These are phyloP conservation scores for Agraylea sexmaculata DNA, from an alignment of 1,140 invertebrate genomes.

Conservation along the genomic window DNA sequence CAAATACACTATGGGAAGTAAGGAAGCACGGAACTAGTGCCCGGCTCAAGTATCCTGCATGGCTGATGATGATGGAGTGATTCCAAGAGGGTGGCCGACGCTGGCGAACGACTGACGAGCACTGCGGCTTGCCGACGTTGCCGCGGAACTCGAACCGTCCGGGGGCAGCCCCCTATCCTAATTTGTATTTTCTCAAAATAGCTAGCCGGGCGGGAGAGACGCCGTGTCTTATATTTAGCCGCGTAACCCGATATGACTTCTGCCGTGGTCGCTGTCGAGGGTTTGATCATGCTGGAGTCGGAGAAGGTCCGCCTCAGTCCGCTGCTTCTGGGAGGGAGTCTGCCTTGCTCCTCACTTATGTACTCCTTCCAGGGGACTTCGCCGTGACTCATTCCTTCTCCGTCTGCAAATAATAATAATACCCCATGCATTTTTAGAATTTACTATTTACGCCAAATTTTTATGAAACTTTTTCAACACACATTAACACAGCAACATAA, in stretches of 20 bases:
- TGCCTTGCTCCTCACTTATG: neutral
- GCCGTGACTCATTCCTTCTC: no score
- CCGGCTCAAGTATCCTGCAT: constrained; percentile 27
- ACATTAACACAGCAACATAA: no score
- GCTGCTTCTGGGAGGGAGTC: neutral
- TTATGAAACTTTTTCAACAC: no score
- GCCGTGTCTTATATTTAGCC: constrained; percentile 24
- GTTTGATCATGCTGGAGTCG: no score
- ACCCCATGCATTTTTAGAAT: no score
- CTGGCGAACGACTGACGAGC: constrained; percentile 25
- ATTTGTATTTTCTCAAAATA: constrained; percentile 75
- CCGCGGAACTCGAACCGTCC: constrained; percentile 30
- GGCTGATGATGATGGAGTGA: neutral
- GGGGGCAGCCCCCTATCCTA: constrained; percentile 52
- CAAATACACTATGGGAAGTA: constrained; percentile 83
- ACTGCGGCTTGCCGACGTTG: constrained; percentile 30
- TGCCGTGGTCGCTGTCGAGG: no score
- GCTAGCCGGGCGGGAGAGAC: constrained; percentile 45
- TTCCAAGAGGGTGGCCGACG: constrained; percentile 21
- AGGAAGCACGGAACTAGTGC: constrained; percentile 84
- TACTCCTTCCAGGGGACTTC: neutral
- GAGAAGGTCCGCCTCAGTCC: constrained; percentile 9
- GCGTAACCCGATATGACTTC: constrained; percentile 20
- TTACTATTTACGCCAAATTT: no score
- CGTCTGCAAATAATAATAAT: no score